Base-by-base conservation (phyloP, 1,140 invertebrate species). In the Macrotrachela quadricornifera region DNA sequence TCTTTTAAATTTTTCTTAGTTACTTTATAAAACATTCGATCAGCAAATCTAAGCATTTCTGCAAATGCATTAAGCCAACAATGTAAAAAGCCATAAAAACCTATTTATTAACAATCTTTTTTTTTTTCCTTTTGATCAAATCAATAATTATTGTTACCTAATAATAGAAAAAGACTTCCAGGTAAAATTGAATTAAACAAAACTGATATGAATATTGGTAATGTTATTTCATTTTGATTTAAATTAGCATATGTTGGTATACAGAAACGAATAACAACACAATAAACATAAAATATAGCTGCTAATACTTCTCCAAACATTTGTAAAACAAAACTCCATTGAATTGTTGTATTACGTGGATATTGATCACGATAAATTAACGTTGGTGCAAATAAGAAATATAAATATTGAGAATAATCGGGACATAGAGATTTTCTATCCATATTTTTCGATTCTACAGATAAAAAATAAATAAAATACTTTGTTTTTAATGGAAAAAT, bases 361-460 rank as follows among this genome's bases (percentile, higher is more conserved):
- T 88, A 88, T 55, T 71, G 68, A 61, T 87, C 81, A 57, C 79
- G 76, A 66, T 88, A 88, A 18, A 91, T 66, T 1, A 88, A 72
- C 0, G 85, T 88, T 15, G 85, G 85, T 0, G 78, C 82, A 66
- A 87, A 87, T 18, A 87, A 66, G 62, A 84, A 90, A 62, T 87
- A 88, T 0, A 85, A 59, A 64, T 79, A 88, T 50, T 81, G 78
- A 0, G 75, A 76, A 61, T 85, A 79, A 43, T 75, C 71, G 3
- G 83, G 82, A 55, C 78, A 71, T 0, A 65, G 3, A 30, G 8
- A 30, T 30, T 2, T 30, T n/a, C n/a, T n/a, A n/a, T n/a, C n/a
- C n/a, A n/a, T n/a, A n/a, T n/a, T n/a, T n/a, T n/a, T n/a, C n/a
- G n/a, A n/a, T n/a, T n/a, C n/a, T n/a, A 30, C 8, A 30, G 21